Percentiles rank a stretch among this genome's conserved stretches.
Conservation (phyloP, 2,113 vertebrate genomes). For the Tenrec ecaudatus region DNA sequence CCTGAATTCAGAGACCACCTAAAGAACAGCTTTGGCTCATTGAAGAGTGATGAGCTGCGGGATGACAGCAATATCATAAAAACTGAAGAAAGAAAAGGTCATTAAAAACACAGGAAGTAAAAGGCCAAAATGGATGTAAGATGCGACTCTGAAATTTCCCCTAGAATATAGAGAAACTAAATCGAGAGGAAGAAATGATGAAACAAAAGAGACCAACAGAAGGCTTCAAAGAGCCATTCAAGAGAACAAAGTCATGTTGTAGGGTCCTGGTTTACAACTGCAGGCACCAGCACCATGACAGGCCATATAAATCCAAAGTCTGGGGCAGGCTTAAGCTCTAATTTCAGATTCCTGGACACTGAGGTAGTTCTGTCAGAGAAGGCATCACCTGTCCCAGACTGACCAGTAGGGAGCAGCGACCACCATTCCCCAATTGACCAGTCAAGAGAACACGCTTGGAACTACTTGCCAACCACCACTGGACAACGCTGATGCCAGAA, state of each 20-base stretch:
- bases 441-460: no score
- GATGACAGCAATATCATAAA: not conserved
- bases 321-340: no score
- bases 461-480: no score
- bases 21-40: not conserved
- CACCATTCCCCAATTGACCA: no score
- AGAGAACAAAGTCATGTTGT: not conserved
- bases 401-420: no score
- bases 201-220: not conserved
- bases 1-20: not conserved
- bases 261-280: no score
- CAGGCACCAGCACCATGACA: no score
- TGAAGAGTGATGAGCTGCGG: not conserved
- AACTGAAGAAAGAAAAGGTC: not conserved
- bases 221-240: not conserved
- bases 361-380: no score
- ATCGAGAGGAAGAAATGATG: not conserved
- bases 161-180: not conserved
- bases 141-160: not conserved
- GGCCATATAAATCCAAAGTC: no score
- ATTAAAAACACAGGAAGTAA: not conserved
- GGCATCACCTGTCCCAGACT: no score
- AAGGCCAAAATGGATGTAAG: not conserved
- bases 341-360: no score
- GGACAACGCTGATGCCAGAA: no score